These are phyloP conservation scores for Atherinomorus stipes DNA, from an alignment of 2,113 vertebrate species.

Conservation along the genomic window DNA sequence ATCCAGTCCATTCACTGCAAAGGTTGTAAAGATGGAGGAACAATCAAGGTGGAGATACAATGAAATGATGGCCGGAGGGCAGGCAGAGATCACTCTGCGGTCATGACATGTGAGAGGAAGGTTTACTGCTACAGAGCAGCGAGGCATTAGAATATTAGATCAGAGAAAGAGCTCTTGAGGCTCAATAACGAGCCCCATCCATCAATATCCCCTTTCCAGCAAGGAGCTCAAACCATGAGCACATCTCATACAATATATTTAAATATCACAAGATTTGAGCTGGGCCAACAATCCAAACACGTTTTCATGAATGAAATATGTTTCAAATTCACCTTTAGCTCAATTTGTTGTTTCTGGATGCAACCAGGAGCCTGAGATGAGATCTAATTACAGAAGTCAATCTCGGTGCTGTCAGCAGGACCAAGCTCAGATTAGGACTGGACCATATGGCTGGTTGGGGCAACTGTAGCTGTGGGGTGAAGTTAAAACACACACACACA, in stretches of 20 bases:
- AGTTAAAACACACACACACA: constrained; percentile 37
- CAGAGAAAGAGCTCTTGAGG: constrained; percentile 36
- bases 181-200: constrained; percentile 29
- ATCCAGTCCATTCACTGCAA: constrained; percentile 60
- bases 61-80: constrained; percentile 66
- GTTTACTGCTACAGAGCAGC: constrained; percentile 51
- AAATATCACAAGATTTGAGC: constrained; percentile 5
- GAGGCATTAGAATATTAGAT: constrained; percentile 62
- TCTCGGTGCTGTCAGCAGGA: constrained; percentile 76
- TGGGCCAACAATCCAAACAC: constrained; percentile 2
- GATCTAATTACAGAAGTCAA: constrained; percentile 80
- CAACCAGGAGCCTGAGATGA: constrained; percentile 51
- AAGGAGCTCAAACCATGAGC: constrained; percentile 7
- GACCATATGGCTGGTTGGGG: constrained; percentile 77
- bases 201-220: constrained; percentile 22
- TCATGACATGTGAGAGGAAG: constrained; percentile 58
- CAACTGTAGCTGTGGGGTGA: constrained; percentile 58
- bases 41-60: constrained; percentile 62
- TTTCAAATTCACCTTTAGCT: constrained; percentile 30
- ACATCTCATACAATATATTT: constrained; percentile 3
- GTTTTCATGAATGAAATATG: constrained; percentile 5
- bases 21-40: constrained; percentile 66
- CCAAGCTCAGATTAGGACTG: constrained; percentile 69
- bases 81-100: constrained; percentile 51
- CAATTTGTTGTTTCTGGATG: constrained; percentile 17